A percentile compares a stretch with the other conserved stretches of the same genome.
phyloP scores from a whole-genome alignment of 2,888 invertebrate species.

The Corythucha ciliata region DNA sequence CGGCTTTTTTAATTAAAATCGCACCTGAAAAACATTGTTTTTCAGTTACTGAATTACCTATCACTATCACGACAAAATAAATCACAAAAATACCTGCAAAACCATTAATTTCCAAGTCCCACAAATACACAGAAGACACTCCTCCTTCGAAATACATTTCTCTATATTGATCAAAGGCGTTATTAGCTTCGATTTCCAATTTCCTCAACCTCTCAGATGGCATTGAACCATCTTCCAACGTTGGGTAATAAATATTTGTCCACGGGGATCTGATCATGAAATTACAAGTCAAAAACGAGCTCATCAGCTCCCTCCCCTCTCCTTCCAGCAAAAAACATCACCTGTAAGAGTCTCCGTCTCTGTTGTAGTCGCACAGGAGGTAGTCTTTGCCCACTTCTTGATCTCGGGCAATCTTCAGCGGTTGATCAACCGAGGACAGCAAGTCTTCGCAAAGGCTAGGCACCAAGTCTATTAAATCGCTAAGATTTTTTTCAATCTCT shows the following conservation, averaged over 20 bases:
- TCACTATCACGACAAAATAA: background rate
- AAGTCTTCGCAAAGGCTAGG: slow-evolving; percentile 94
- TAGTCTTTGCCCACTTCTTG: slow-evolving; percentile 94
- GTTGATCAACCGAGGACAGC: slow-evolving; percentile 94
- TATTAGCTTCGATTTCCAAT: slow-evolving; percentile 94
- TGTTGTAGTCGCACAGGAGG: slow-evolving; percentile 95
- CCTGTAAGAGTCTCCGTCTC: slow-evolving; percentile 97
- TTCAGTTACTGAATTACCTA: background rate
- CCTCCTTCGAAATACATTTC: slow-evolving; percentile 99
- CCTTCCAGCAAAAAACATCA: too few relatives aligned
- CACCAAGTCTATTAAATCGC: slow-evolving; percentile 93
- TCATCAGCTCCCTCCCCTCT: background rate
- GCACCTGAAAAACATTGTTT: slow-evolving; percentile 55
- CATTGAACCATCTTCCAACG: slow-evolving; percentile 95
- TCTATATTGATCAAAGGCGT: slow-evolving; percentile 96
- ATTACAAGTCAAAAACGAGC: background rate
- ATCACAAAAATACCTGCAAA: slow-evolving; percentile 62
- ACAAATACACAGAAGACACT: slow-evolving; percentile 96
- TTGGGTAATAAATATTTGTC: slow-evolving; percentile 98
- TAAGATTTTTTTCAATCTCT: slow-evolving; percentile 96
- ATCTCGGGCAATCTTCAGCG: slow-evolving; percentile 93
- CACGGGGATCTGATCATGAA: slow-evolving; percentile 70
- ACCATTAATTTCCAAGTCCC: slow-evolving; percentile 85
- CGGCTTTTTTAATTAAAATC: slow-evolving; percentile 97
- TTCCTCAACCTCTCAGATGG: slow-evolving; percentile 92